These are phyloP conservation scores for Caenorhabditis sp. DNA, from an alignment of 2,888 invertebrate species.

Conservation along the genomic window DNA sequence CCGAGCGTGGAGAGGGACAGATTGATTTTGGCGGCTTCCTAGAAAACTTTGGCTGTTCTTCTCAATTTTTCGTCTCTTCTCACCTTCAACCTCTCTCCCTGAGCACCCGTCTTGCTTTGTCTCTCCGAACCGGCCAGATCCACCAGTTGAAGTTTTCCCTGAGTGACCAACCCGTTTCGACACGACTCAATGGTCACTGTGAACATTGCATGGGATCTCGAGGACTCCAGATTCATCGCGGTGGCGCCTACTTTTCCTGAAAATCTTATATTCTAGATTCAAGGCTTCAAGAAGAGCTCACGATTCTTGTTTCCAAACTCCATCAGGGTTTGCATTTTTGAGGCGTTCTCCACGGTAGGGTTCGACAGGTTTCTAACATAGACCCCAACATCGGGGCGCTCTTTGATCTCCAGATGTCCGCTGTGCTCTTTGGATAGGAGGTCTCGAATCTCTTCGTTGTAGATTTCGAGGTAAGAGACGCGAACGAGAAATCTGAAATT, in stretches of 20 bases:
- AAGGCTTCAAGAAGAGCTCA: conserved; percentile 83
- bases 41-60: neutral
- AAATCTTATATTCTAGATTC: neutral
- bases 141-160: conserved; percentile 97
- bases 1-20: conserved; percentile 96
- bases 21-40: conserved; percentile 97
- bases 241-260: conserved; percentile 90
- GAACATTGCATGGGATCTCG: conserved; percentile 92
- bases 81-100: conserved; percentile 87
- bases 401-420: conserved; percentile 85
- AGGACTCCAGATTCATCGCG: conserved; percentile 96
- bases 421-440: conserved; percentile 92
- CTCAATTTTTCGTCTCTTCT: neutral
- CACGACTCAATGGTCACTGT: conserved; percentile 93
- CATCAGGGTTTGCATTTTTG: conserved; percentile 96
- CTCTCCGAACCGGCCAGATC: conserved; percentile 98
- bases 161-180: conserved; percentile 83
- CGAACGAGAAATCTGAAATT: conserved; percentile 94
- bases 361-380: conserved; percentile 96
- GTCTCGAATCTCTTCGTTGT: conserved; percentile 98
- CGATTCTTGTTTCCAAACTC: conserved; percentile 96
- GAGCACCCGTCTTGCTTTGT: conserved; percentile 93
- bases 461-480: conserved; percentile 98
- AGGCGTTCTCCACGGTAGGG: conserved; percentile 97
- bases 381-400: conserved; percentile 96